Evolutionary conservation across 2,888 invertebrate genomes (phyloP), one percentile per base, ranked within the genome.

Genomic region (Cantharis lateralis): DNA sequence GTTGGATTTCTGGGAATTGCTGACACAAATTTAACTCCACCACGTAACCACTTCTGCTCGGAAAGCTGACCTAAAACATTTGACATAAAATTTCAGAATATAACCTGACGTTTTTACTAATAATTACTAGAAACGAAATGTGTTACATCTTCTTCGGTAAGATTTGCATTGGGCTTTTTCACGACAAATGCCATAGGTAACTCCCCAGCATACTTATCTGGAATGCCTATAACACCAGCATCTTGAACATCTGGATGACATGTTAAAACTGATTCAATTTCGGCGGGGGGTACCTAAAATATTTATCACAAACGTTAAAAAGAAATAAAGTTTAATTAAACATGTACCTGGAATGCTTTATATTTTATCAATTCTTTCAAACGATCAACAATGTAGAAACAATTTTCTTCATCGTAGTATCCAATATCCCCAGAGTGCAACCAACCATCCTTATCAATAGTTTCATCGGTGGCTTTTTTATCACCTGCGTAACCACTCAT

Each of bases 161-260:
- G 84, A 4, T 86, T 83, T 0, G 87, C 86, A 80, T 88, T 88
- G 0, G 90, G 88, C 84, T 92, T 92, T 74, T 89, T 90, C 3
- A 95, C 95, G 10, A 96, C 91, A 87, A 94, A 95, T 0, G 95
- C 96, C 79, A 92, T 82, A 4, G 96, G 95, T 71, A 95, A 88
- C 86, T 95, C 95, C 10, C 96, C 96, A 61, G 93, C 92, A 69
- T 85, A 86, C 83, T 93, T 93, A 86, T 96, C 91, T 0, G 94
- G 93, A 80, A 92, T 87, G 15, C 92, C 93, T 80, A 92, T 88
- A 10, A 93, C 93, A 5, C 91, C 92, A 10, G 89, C 91, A 82
- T 93, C 93, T 74, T 87, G 85, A 16, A 93, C 88, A 3, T 86
- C 87, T 1, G 90, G 89, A 85, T 91, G 91, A 15, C 89, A 88